Evolutionary conservation across 2,797 vertebrate species (phyloP).

Genomic region (Adrianichthys oophorus): DNA sequence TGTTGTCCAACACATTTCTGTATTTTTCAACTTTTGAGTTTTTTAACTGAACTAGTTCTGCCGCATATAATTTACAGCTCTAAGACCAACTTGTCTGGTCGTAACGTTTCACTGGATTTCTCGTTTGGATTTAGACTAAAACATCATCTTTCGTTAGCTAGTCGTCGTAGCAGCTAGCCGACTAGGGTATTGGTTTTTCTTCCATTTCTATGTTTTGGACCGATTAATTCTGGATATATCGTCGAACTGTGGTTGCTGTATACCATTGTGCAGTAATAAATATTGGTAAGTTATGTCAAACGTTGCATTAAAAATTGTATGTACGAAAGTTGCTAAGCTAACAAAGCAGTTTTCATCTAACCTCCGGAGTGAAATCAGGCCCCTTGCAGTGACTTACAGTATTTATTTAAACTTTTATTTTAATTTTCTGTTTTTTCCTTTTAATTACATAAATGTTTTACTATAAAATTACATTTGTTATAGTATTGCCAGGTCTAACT

Average conservation of each 20-base stretch:
- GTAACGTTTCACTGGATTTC: not conserved
- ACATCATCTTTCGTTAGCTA: slow-evolving; percentile 6
- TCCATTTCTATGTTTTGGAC: not conserved
- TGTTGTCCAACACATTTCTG: rapidly evolving
- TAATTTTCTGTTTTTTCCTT: too few species aligned
- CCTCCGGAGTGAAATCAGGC: not conserved
- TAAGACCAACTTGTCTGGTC: too few species aligned
- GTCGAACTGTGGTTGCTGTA: not conserved
- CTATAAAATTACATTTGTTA: too few species aligned
- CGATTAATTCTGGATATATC: slow-evolving; percentile 1
- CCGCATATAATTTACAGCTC: too few species aligned
- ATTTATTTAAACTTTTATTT: too few species aligned
- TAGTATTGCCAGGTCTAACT: too few species aligned
- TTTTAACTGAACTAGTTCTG: too few species aligned
- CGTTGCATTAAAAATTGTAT: not conserved
- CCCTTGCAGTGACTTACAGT: not conserved
- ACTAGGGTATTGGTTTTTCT: not conserved
- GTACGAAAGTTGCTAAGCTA: slow-evolving; percentile 8
- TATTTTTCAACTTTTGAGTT: too few species aligned
- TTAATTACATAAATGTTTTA: too few species aligned
- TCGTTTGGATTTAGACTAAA: slow-evolving; percentile 15
- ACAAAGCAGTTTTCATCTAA: not conserved
- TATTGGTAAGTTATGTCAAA: slow-evolving; percentile 32
- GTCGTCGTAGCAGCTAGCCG: slow-evolving; percentile 36
- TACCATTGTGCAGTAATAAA: slow-evolving; percentile 21